These are phyloP conservation scores for Lasioglossum pauxillum DNA, from an alignment of 2,888 invertebrate genomes.

Conservation along the genomic window DNA sequence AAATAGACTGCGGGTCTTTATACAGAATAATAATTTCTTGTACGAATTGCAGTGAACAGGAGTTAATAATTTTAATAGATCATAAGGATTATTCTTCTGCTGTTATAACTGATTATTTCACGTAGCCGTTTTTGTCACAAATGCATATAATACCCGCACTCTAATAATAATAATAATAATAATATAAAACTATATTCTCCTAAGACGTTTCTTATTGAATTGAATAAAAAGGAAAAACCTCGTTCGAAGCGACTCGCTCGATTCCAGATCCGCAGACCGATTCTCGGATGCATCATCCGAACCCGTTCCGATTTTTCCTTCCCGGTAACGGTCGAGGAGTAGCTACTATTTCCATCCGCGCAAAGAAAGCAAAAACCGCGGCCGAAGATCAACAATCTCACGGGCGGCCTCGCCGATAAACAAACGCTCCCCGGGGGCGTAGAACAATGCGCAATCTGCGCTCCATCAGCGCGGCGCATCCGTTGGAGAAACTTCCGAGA, in stretches of 20 bases:
- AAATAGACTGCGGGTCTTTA: no score
- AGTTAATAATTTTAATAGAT: no score
- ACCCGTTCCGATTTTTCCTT: background rate
- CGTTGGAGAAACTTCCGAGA: background rate
- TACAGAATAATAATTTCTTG: no score
- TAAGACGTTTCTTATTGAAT: background rate
- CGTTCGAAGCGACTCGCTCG: background rate
- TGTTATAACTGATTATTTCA: no score
- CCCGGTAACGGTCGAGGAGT: background rate
- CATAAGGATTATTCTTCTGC: no score
- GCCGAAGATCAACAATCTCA: conserved; percentile 32
- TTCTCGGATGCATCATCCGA: background rate
- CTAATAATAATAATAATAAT: background rate
- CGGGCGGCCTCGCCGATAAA: conserved; percentile 23
- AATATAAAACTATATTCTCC: background rate
- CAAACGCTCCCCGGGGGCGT: conserved; percentile 21
- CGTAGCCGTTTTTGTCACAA: no score
- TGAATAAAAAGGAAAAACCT: background rate
- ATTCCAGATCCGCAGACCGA: background rate
- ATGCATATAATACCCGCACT: background rate
- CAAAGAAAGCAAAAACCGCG: background rate
- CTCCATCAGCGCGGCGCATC: background rate
- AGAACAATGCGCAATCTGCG: conserved; percentile 18
- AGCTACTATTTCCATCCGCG: background rate
- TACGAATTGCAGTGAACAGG: no score